A percentile compares a stretch with the other conserved stretches of the same genome.
These are phyloP conservation scores for Neodiprion pinetum DNA, from an alignment of 1,140 invertebrate genomes.

Conservation along the genomic window DNA sequence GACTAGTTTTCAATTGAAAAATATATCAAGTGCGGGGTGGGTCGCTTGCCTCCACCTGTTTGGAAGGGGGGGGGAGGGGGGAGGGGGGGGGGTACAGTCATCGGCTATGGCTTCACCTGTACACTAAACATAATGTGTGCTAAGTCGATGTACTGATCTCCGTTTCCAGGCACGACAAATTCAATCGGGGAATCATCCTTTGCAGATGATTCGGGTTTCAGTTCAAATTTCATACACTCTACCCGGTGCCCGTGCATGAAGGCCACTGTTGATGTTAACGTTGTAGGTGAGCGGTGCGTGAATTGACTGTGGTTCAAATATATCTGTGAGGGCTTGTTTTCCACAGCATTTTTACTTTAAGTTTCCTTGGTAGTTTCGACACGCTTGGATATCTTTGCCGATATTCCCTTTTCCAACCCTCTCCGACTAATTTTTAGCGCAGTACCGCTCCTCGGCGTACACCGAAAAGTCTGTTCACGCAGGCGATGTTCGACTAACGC, in stretches of 20 bases:
- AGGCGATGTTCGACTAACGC: not conserved
- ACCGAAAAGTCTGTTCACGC: not conserved
- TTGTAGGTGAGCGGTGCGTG: not conserved
- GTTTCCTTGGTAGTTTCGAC: not conserved
- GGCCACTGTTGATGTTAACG: not conserved
- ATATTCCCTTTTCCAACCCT: too few species aligned
- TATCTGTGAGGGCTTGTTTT: constrained; percentile 13
- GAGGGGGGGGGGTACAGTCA: too few species aligned
- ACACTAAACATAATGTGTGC: not conserved
- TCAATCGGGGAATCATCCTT: not conserved
- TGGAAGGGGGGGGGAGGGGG: too few species aligned
- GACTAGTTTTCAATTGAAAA: too few species aligned
- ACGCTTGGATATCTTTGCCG: not conserved
- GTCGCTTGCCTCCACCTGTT: too few species aligned
- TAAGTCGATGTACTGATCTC: constrained; percentile 14
- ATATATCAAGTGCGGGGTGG: too few species aligned
- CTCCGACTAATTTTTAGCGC: too few species aligned
- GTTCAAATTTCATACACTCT: constrained; percentile 44
- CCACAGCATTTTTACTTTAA: not conserved
- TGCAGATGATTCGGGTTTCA: constrained; percentile 21
- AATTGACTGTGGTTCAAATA: constrained; percentile 10
- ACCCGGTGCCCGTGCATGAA: constrained; percentile 31
- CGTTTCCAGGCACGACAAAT: constrained; percentile 2
- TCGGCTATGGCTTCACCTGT: too few species aligned
- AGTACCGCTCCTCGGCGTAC: too few species aligned